Conservation (phyloP, 2,888 invertebrate genomes). For the Scaptomyza caliginosa region DNA sequence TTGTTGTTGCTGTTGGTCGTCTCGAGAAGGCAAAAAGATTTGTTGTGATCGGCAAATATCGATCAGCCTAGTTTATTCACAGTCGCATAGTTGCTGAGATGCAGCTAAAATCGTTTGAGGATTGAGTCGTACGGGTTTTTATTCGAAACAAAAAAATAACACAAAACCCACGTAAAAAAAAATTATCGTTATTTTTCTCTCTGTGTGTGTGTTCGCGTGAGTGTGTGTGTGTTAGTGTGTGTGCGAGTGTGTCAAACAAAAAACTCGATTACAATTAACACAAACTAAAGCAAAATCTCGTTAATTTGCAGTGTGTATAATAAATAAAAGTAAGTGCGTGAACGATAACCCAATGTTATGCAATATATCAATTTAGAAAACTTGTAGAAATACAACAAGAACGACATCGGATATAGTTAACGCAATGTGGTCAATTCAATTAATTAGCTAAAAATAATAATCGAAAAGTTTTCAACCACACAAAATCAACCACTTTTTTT, state of each 20-base stretch:
- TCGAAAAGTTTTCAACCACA: background rate
- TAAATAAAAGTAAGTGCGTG: slow-evolving; percentile 22
- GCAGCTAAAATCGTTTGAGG: slow-evolving; percentile 61
- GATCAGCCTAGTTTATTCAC: slow-evolving; percentile 67
- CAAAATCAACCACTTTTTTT: background rate
- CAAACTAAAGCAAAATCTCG: background rate
- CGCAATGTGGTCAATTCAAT: slow-evolving; percentile 8
- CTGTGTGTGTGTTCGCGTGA: background rate
- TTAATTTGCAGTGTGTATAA: background rate
- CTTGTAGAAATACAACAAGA: slow-evolving; percentile 3
- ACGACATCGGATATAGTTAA: slow-evolving; percentile 3
- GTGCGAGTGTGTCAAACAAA: slow-evolving; percentile 30
- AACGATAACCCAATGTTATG: slow-evolving; percentile 40
- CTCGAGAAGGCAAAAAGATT: slow-evolving; percentile 55
- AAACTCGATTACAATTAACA: no score
- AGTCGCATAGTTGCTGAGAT: slow-evolving; percentile 67
- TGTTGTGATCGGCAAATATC: slow-evolving; percentile 77
- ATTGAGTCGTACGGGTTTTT: slow-evolving; percentile 31
- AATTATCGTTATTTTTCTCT: slow-evolving; percentile 21
- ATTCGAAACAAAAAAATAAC: slow-evolving; percentile 8
- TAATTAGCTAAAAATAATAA: slow-evolving; percentile 17
- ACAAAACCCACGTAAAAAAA: no score
- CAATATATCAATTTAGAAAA: slow-evolving; percentile 31
- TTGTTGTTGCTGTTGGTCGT: slow-evolving; percentile 5
- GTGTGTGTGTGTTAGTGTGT: background rate